These are phyloP conservation scores for Oscheius myriophilus DNA, from an alignment of 2,888 invertebrate species.

Conservation along the genomic window DNA sequence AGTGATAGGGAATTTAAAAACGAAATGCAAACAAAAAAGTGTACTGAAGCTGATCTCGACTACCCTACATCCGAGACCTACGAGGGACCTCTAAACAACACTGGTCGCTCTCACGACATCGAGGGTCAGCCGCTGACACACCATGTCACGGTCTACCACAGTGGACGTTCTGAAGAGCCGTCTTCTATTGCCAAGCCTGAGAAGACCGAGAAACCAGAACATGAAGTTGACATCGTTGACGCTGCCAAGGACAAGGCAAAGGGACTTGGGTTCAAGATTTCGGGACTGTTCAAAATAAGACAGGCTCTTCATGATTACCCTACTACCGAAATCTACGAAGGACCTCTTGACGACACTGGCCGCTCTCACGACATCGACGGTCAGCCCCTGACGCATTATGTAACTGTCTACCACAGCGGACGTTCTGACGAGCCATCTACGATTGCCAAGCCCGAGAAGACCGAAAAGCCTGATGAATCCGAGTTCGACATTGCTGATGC, in stretches of 20 bases:
- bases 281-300: conserved; percentile 47
- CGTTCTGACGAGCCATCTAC: conserved; percentile 24
- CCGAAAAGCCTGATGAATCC: too few relatives aligned
- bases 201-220: neutral
- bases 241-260: neutral
- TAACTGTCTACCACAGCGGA: conserved; percentile 39
- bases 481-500: too few relatives aligned
- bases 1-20: conserved; percentile 13
- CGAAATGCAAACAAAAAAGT: too few relatives aligned
- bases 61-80: conserved; percentile 35
- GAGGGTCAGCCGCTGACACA: conserved; percentile 33
- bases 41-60: neutral
- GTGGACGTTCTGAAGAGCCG: conserved; percentile 35
- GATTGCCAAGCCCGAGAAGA: too few relatives aligned
- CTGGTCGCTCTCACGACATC: conserved; percentile 6
- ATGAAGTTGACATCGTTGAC: too few relatives aligned
- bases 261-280: conserved; percentile 34
- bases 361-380: conserved; percentile 31
- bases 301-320: conserved; percentile 46
- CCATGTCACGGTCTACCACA: conserved; percentile 44
- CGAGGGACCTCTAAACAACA: conserved; percentile 36
- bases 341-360: conserved; percentile 33
- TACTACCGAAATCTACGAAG: conserved; percentile 29
- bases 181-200: conserved; percentile 25
- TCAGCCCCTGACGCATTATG: conserved; percentile 36